Conservation (phyloP, 2,888 invertebrate genomes). For the Seladonia tumulorum region DNA sequence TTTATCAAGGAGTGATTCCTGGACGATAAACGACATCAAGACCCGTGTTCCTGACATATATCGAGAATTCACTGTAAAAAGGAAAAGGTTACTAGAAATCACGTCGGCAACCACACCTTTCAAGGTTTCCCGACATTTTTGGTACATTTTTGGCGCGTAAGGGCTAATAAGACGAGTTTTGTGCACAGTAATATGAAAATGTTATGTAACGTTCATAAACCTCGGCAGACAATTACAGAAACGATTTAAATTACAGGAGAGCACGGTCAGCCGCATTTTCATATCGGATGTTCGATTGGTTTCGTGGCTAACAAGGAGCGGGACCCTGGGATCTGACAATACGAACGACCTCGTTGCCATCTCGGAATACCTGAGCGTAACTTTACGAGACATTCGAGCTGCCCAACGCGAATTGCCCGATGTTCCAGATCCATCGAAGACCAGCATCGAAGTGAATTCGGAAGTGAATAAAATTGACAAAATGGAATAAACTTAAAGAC, state of each 20-base stretch:
- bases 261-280: slow-evolving; percentile 36
- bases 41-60: no score
- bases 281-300: slow-evolving; percentile 53
- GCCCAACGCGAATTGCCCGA: slow-evolving; percentile 37
- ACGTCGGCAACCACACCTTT: no score
- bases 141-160: no score
- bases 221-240: not conserved
- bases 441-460: slow-evolving; percentile 52
- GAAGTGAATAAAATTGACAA: slow-evolving; percentile 8
- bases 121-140: no score
- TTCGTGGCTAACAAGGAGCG: slow-evolving; percentile 45
- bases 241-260: slow-evolving; percentile 20
- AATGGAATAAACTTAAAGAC: slow-evolving; percentile 3
- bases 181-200: no score
- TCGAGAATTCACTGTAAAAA: no score
- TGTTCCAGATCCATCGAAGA: slow-evolving; percentile 44
- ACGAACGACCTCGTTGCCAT: slow-evolving; percentile 25
- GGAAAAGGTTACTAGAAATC: no score
- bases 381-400: slow-evolving; percentile 45
- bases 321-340: not conserved
- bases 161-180: no score
- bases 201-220: not conserved
- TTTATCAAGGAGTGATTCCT: no score
- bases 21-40: no score
- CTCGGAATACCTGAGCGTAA: slow-evolving; percentile 30